Base-by-base conservation (phyloP, 2,113 vertebrate genomes). In the Istiophorus platypterus region DNA sequence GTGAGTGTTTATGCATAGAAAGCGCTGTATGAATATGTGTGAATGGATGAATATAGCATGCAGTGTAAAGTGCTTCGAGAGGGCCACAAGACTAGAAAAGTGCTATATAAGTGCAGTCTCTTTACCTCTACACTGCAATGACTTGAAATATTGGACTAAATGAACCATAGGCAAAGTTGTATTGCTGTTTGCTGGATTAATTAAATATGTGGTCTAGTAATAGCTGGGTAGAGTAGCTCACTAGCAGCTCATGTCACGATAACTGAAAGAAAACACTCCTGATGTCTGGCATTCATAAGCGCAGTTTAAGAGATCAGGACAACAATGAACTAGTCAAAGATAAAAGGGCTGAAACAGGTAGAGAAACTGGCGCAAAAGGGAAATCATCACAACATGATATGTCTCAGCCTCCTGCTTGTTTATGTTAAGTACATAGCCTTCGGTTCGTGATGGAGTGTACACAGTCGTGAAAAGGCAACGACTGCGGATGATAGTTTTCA, bases 211-310 rank as follows among this genome's bases (percentile, higher is more conserved):
- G 15, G 37, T 78, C 7, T 12, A 72, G 22, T 45, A 72, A 77
- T 27, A 26, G 39, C 39, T 42, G 37, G 58, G 6, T 3, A 41
- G 11, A 84, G 70, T 54, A 66, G 54, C 41, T 69, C 57, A 4
- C 22, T 58, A 54, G 42, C n/a, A 75, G 42, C 17, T 71, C 22
- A 9, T 65, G 71, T 75, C 52, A 66, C 57, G 61, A 65, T 49
- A 74, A 47, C 22, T 72, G 49, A 5, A n/a, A 64, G 13, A 80
- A 85, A 78, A 85, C 87, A 62, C 83, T 90, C 86, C 72, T 76
- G 81, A 3, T 34, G 61, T 78, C 54, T 78, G 70, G 47, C 22
- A 75, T 80, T 83, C 78, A 57, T 72, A 70, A 65, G 26, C 6
- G 15, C 11, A 74, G 49, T 11, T 39, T 54, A 56, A 65, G 51